Evolutionary conservation across 1,140 invertebrate genomes (phyloP).

Genomic region (Solenopsis invicta): DNA sequence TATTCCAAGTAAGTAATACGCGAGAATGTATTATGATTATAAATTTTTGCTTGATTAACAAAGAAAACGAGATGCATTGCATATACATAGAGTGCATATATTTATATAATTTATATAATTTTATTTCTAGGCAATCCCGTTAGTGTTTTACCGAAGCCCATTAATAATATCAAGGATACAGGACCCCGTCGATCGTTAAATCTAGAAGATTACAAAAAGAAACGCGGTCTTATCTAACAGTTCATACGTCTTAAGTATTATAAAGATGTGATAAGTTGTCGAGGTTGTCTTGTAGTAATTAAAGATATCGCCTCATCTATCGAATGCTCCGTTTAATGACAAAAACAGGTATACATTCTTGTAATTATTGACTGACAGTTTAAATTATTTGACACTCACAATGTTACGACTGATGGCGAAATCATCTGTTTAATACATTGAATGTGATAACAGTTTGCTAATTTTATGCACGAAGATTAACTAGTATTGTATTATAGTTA

Average conservation of each 20-base stretch:
- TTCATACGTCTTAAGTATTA: slow-evolving; percentile 60
- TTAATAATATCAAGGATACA: slow-evolving; percentile 91
- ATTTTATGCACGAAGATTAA: slow-evolving; percentile 1
- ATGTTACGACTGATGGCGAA: slow-evolving; percentile 46
- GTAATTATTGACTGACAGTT: slow-evolving; percentile 67
- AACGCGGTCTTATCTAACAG: slow-evolving; percentile 95
- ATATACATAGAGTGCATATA: neutral
- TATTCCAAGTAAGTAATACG: slow-evolving; percentile 90
- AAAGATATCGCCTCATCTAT: slow-evolving; percentile 21
- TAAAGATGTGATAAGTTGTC: slow-evolving; percentile 47
- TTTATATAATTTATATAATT: slow-evolving; percentile 36
- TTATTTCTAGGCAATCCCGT: slow-evolving; percentile 89
- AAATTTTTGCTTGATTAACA: neutral
- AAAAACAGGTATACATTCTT: slow-evolving; percentile 50
- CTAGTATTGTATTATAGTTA: slow-evolving; percentile 18
- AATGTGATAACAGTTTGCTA: slow-evolving; percentile 15
- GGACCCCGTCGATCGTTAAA: slow-evolving; percentile 96
- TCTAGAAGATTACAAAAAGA: slow-evolving; percentile 98
- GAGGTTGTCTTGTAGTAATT: slow-evolving; percentile 48
- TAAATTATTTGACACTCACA: slow-evolving; percentile 67
- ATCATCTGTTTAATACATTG: slow-evolving; percentile 63
- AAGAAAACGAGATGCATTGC: neutral
- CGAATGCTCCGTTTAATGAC: slow-evolving; percentile 47
- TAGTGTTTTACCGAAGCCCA: slow-evolving; percentile 92
- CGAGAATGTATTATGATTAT: slow-evolving; percentile 55